Evolutionary conservation across 2,888 invertebrate species (phyloP).

Genomic region (Ichneumon xanthorius): DNA sequence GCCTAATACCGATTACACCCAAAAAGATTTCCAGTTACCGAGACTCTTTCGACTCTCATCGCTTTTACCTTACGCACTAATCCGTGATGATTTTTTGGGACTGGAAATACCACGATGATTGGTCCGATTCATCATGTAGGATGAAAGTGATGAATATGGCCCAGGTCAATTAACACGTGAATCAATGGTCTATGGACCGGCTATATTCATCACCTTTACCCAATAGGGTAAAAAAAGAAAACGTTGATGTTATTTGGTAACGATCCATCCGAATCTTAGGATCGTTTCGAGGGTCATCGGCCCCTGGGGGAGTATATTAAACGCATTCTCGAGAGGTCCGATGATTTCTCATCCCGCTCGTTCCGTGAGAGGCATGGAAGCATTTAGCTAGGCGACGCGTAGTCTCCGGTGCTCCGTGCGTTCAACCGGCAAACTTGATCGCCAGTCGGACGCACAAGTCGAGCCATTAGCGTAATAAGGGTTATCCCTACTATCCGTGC

Average conservation of each 20-base stretch:
- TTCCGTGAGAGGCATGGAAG: slow-evolving; percentile 32
- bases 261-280: slow-evolving; percentile 41
- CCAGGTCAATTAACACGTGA: background rate
- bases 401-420: slow-evolving; percentile 43
- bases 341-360: slow-evolving; percentile 36
- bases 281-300: slow-evolving; percentile 51
- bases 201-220: background rate
- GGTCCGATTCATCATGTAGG: background rate
- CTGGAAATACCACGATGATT: slow-evolving; percentile 12
- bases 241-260: slow-evolving; percentile 35
- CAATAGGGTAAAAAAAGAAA: background rate
- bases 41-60: background rate
- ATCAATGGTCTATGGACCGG: background rate
- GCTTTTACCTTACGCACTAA: background rate
- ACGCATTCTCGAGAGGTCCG: slow-evolving; percentile 51
- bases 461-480: slow-evolving; percentile 66
- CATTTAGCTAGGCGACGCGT: slow-evolving; percentile 42
- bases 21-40: background rate
- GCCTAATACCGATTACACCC: slow-evolving; percentile 13
- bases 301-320: slow-evolving; percentile 60
- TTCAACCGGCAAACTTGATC: slow-evolving; percentile 48
- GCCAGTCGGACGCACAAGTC: slow-evolving; percentile 47
- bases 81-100: slow-evolving; percentile 3
- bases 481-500: slow-evolving; percentile 55
- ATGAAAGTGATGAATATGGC: background rate